Evolutionary conservation across 2,797 vertebrate species (phyloP).

Genomic region (Danio albolineatus): DNA sequence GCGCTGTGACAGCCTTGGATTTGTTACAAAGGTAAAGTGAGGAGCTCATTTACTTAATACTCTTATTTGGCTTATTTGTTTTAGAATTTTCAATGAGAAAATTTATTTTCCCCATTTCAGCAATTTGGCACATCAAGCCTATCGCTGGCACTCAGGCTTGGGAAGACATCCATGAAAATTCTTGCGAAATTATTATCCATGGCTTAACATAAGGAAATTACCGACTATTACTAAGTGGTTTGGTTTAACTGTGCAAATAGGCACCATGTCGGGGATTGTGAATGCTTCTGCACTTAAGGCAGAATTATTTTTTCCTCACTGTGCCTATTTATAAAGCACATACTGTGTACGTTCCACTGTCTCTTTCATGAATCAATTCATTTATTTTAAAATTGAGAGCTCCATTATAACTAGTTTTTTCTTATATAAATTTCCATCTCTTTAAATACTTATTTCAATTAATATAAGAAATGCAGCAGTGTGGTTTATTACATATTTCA

Average conservation of each 20-base stretch:
- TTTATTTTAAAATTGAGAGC: background rate
- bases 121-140: conserved; percentile 42
- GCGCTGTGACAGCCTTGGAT: background rate
- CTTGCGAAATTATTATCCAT: conserved; percentile 56
- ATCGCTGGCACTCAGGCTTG: conserved; percentile 38
- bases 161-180: conserved; percentile 52
- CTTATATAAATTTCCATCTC: background rate
- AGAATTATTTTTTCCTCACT: conserved; percentile 23
- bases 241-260: conserved; percentile 50
- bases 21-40: conserved; percentile 17
- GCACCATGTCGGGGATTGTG: conserved; percentile 37
- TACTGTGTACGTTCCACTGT: background rate
- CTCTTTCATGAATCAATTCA: background rate
- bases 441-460: background rate
- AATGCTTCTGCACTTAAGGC: conserved; percentile 37
- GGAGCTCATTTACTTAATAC: conserved; percentile 24
- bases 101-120: conserved; percentile 9
- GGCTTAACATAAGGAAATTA: conserved; percentile 56
- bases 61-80: conserved; percentile 17
- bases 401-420: background rate
- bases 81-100: background rate
- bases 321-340: conserved; percentile 8
- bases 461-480: background rate
- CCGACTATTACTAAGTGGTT: conserved; percentile 53
- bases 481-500: background rate